These are phyloP conservation scores for Etheostoma spectabile DNA, from an alignment of 2,113 vertebrate species.

Conservation along the genomic window DNA sequence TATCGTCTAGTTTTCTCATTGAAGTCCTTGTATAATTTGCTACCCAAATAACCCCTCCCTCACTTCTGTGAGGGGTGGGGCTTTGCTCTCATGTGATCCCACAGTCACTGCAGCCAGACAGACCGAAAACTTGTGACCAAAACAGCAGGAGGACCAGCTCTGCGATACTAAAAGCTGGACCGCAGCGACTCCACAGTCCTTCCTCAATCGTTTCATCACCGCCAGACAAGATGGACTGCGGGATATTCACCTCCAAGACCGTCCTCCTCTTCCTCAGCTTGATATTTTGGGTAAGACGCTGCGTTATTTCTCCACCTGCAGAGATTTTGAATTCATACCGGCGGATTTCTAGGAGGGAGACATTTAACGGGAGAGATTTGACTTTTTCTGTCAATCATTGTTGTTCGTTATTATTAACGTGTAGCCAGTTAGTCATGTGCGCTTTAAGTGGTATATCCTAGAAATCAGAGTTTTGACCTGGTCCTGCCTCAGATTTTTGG, in stretches of 20 bases:
- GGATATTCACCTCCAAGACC: constrained; percentile 84
- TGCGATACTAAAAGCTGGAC: constrained; percentile 19
- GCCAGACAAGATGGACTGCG: constrained; percentile 81
- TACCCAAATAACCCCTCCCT: too few species aligned
- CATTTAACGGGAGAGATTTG: background rate
- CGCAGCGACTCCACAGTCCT: background rate
- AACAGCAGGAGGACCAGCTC: background rate
- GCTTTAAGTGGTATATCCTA: background rate
- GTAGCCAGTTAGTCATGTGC: accelerated
- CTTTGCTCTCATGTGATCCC: constrained; percentile 67
- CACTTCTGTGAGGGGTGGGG: too few species aligned
- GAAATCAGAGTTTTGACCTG: background rate
- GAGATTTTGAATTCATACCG: background rate
- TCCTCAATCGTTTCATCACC: background rate
- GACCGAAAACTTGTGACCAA: constrained; percentile 62
- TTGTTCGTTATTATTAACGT: background rate
- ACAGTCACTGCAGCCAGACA: constrained; percentile 19
- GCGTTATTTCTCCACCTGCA: background rate
- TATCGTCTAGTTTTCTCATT: background rate
- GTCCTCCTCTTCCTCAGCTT: constrained; percentile 85
- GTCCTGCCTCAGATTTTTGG: background rate
- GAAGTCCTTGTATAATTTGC: background rate
- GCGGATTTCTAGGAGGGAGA: background rate
- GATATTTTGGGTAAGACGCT: constrained; percentile 85
- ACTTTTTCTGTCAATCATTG: background rate